phyloP scores from a whole-genome alignment of 2,888 invertebrate species.

The Drosophila atripex region DNA sequence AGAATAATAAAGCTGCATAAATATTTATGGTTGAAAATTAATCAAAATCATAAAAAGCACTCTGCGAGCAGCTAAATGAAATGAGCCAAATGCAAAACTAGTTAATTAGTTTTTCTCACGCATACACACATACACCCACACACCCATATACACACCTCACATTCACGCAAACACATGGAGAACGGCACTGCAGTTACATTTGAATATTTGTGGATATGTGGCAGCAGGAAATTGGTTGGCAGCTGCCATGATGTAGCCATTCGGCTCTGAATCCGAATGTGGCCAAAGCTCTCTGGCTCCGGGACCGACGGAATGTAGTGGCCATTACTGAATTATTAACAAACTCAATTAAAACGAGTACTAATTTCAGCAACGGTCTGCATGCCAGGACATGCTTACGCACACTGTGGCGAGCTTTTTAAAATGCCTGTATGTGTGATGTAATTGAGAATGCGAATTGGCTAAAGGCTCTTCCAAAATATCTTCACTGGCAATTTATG shows the following conservation, averaged over 20 bases:
- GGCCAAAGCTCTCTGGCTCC: constrained; percentile 36
- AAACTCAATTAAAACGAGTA: constrained; percentile 76
- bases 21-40: constrained; percentile 74
- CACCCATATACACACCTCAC: constrained; percentile 46
- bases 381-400: constrained; percentile 17
- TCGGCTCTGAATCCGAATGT: constrained; percentile 43
- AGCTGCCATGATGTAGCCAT: constrained; percentile 72
- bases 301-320: constrained; percentile 54
- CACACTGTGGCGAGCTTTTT: constrained; percentile 50
- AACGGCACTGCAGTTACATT: constrained; percentile 16
- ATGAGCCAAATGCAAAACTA: constrained; percentile 57
- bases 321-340: constrained; percentile 78
- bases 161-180: not conserved
- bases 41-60: constrained; percentile 59
- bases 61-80: constrained; percentile 37
- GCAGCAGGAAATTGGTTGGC: constrained; percentile 70
- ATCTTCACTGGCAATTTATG: constrained; percentile 75
- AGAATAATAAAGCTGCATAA: constrained; percentile 62
- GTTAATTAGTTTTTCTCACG: constrained; percentile 74
- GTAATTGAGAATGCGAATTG: constrained; percentile 43
- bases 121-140: constrained; percentile 41
- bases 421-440: constrained; percentile 52
- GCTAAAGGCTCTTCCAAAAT: constrained; percentile 39
- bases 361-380: constrained; percentile 60
- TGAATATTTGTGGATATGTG: constrained; percentile 26